These are phyloP conservation scores for Toxotes jaculatrix DNA, from an alignment of 2,113 vertebrate species.

Conservation along the genomic window DNA sequence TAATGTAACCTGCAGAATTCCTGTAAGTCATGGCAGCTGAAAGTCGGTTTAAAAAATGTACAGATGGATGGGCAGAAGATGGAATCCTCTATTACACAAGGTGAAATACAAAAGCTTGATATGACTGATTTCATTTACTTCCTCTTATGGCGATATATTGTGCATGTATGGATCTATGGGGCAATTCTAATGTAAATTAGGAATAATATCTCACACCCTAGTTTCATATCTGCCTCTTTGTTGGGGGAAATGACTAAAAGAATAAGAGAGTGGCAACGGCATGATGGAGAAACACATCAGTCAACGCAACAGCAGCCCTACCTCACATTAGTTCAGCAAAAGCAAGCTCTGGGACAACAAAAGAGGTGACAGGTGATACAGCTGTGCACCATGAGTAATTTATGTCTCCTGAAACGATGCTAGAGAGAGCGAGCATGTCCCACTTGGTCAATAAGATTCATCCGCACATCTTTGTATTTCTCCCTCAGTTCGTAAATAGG, in stretches of 20 bases:
- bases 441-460: slow-evolving; percentile 10
- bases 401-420: not conserved
- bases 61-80: slow-evolving; percentile 33
- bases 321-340: slow-evolving; percentile 24
- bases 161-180: slow-evolving; percentile 35
- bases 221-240: slow-evolving; percentile 42
- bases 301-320: slow-evolving; percentile 5
- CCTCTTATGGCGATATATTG: slow-evolving; percentile 15
- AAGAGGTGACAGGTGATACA: slow-evolving; percentile 24
- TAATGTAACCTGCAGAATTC: slow-evolving; percentile 25
- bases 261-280: slow-evolving; percentile 42
- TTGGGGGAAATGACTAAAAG: slow-evolving; percentile 16
- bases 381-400: not conserved
- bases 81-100: slow-evolving; percentile 21
- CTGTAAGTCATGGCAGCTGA: slow-evolving; percentile 6
- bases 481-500: not conserved
- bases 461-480: not conserved
- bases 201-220: slow-evolving; percentile 42
- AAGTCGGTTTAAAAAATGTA: slow-evolving; percentile 25
- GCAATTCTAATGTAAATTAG: slow-evolving; percentile 45
- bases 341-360: slow-evolving; percentile 26
- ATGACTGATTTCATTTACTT: slow-evolving; percentile 37
- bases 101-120: not conserved
- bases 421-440: not conserved
- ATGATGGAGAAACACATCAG: slow-evolving; percentile 25